Percentiles rank a stretch among this genome's conserved stretches.
These are phyloP conservation scores for Montipora cactus DNA, from an alignment of 64 coral and sea anemone species.

Conservation along the genomic window DNA sequence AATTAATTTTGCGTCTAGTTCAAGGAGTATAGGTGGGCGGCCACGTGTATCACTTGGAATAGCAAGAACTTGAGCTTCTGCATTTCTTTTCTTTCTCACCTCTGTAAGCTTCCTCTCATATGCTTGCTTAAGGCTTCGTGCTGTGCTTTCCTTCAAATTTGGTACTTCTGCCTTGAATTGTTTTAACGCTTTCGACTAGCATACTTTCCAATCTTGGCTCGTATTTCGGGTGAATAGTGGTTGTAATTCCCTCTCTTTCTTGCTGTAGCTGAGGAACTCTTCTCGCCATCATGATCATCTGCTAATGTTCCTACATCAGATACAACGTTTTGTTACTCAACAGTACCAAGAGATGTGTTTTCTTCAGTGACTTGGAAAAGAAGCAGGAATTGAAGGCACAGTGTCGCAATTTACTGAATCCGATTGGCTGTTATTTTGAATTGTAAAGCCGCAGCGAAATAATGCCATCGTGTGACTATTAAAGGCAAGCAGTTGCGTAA, in stretches of 20 bases:
- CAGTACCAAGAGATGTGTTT: background rate
- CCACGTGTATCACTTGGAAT: too few species aligned
- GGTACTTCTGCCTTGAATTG: too few species aligned
- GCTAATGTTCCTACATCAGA: slow-evolving; percentile 39
- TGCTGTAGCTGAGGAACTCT: slow-evolving; percentile 36
- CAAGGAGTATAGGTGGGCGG: background rate
- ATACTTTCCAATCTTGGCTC: too few species aligned
- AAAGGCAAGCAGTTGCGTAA: too few species aligned
- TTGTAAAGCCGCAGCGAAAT: slow-evolving; percentile 41
- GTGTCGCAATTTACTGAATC: slow-evolving; percentile 1
- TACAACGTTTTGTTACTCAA: slow-evolving; percentile 21
- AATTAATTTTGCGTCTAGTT: slow-evolving; percentile 14
- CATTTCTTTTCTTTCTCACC: slow-evolving; percentile 4
- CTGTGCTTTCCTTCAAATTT: background rate
- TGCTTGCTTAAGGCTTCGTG: background rate
- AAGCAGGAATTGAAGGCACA: slow-evolving; percentile 29
- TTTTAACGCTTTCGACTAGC: too few species aligned
- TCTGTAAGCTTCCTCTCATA: background rate
- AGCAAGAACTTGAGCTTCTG: background rate
- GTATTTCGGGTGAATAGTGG: too few species aligned
- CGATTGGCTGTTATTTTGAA: slow-evolving; percentile 43
- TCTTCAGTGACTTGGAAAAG: background rate
- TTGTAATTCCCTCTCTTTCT: background rate
- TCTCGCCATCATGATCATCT: slow-evolving; percentile 38
- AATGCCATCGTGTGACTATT: slow-evolving; percentile 8